Evolutionary conservation across 2,888 invertebrate species (phyloP).

Genomic region (Tinea pellionella): DNA sequence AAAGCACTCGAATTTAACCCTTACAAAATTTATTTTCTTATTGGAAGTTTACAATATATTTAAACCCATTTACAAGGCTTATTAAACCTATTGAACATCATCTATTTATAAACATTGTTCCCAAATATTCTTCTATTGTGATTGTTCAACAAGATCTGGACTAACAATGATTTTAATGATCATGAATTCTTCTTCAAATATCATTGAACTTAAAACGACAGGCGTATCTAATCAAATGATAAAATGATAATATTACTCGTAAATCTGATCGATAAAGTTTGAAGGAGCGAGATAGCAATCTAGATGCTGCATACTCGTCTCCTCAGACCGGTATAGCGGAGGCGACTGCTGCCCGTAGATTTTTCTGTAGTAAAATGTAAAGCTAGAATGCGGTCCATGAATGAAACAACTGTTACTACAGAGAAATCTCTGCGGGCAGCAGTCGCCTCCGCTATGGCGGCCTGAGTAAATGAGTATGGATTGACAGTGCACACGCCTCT

Average conservation of each 20-base stretch:
- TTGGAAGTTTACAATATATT: neutral
- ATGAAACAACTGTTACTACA: no score
- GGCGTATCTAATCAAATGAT: constrained; percentile 4
- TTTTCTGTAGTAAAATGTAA: no score
- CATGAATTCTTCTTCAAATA: neutral
- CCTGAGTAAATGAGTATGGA: no score
- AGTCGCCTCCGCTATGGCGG: no score
- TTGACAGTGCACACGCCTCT: no score
- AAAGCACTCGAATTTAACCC: neutral
- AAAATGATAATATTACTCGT: neutral
- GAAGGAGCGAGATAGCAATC: no score
- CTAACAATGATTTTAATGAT: constrained; percentile 15
- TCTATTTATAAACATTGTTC: constrained; percentile 13
- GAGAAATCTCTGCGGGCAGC: no score
- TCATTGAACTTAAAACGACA: constrained; percentile 3
- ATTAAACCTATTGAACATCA: constrained; percentile 1
- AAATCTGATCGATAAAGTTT: no score
- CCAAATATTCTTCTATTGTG: constrained; percentile 1
- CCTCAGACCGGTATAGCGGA: no score
- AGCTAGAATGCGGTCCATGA: no score
- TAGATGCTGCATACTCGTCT: no score
- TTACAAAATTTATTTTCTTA: constrained; percentile 2
- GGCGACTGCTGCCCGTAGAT: no score
- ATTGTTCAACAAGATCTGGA: neutral
- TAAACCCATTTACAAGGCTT: neutral